Percentiles rank a stretch among this genome's conserved stretches.
These are phyloP conservation scores for Gallirallus australis DNA, from an alignment of 2,797 vertebrate genomes.

Conservation along the genomic window DNA sequence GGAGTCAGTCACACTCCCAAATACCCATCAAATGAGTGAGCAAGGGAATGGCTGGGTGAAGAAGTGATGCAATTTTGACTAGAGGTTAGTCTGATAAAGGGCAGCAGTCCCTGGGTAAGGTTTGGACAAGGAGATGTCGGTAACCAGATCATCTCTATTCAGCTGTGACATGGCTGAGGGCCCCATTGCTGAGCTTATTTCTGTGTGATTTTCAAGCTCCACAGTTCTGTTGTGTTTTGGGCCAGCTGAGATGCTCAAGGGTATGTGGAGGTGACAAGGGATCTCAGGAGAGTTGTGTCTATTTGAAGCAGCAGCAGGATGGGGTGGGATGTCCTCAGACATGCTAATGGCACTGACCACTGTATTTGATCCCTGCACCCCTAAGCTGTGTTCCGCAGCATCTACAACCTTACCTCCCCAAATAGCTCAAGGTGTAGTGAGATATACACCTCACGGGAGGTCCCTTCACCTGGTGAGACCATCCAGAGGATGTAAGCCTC, in stretches of 20 bases:
- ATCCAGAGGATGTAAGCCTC: neutral
- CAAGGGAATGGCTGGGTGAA: neutral
- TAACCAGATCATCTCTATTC: neutral
- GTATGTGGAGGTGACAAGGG: neutral
- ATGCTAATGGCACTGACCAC: neutral
- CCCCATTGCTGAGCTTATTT: neutral
- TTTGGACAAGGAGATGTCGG: neutral
- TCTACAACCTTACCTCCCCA: neutral
- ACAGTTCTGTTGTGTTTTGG: neutral
- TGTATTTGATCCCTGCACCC: neutral
- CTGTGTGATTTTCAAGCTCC: neutral
- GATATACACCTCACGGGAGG: neutral
- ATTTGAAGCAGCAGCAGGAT: neutral
- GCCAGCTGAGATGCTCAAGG: neutral
- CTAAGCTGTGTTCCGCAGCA: neutral
- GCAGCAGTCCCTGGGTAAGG: neutral
- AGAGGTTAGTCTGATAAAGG: neutral
- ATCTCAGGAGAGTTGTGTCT: neutral
- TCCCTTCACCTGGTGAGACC: neutral
- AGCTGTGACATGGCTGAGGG: neutral
- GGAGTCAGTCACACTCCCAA: neutral
- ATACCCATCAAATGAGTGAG: neutral
- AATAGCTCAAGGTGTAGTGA: neutral
- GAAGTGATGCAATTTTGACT: neutral
- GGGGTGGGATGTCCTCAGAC: neutral